phyloP scores from a whole-genome alignment of 2,113 vertebrate genomes.

The Chionomys nivalis region DNA sequence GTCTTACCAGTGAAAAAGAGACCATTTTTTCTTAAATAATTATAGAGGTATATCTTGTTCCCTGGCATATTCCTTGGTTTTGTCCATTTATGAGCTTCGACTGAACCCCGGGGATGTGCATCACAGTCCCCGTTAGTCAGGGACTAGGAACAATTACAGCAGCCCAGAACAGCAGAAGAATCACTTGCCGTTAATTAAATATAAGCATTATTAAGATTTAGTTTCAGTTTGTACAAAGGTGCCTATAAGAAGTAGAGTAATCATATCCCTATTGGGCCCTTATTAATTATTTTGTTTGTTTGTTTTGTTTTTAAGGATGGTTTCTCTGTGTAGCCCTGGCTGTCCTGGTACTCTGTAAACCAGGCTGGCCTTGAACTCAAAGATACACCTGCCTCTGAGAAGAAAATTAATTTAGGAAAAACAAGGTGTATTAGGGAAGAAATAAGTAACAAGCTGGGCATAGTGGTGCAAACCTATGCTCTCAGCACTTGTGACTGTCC shows the following conservation, averaged over 20 bases:
- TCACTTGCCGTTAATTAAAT: not conserved
- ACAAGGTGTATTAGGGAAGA: not conserved
- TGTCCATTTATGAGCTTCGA: slow-evolving; percentile 22
- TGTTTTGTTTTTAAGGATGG: not conserved
- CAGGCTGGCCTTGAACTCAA: not conserved
- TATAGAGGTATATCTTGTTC: not conserved
- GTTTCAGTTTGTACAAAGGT: not conserved
- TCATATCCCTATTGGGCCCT: not conserved
- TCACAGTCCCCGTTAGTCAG: not conserved
- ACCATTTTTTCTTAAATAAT: slow-evolving; percentile 26
- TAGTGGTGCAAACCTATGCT: not conserved
- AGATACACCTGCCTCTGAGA: not conserved
- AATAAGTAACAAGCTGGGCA: not conserved
- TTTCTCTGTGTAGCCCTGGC: not conserved
- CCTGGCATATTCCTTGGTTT: not conserved
- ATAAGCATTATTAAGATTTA: slow-evolving; percentile 33
- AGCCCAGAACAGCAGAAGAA: slow-evolving; percentile 10
- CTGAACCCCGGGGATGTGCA: not conserved
- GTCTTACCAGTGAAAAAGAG: not conserved
- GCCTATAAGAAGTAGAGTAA: not conserved
- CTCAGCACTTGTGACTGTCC: not conserved
- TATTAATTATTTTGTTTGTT: not conserved
- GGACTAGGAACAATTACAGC: not conserved
- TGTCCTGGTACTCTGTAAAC: not conserved
- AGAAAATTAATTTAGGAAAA: not conserved